These are phyloP conservation scores for Micrasema minimum DNA, from an alignment of 1,140 invertebrate species.

Conservation along the genomic window DNA sequence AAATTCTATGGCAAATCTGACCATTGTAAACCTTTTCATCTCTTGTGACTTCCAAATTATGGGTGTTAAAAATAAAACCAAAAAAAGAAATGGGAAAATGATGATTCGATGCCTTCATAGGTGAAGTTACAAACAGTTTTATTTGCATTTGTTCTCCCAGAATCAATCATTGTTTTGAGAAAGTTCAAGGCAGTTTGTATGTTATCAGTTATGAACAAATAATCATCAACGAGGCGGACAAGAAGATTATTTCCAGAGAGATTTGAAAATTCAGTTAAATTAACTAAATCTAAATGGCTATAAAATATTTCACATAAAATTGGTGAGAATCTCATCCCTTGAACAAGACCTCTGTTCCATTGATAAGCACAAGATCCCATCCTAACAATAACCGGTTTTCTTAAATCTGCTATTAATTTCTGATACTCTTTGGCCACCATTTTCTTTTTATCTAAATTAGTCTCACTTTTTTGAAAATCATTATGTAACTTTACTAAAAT, in stretches of 20 bases:
- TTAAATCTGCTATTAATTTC: slow-evolving; percentile 59
- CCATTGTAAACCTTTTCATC: slow-evolving; percentile 59
- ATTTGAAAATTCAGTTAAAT: slow-evolving; percentile 57
- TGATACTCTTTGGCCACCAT: slow-evolving; percentile 57
- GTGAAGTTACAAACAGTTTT: slow-evolving; percentile 63
- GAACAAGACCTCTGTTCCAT: slow-evolving; percentile 63
- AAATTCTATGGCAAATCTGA: slow-evolving; percentile 64
- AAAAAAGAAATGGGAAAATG: slow-evolving; percentile 59
- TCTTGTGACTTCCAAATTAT: slow-evolving; percentile 59
- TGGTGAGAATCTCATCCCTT: slow-evolving; percentile 65
- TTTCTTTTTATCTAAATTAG: slow-evolving; percentile 56
- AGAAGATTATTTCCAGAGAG: slow-evolving; percentile 56
- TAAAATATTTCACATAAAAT: slow-evolving; percentile 65
- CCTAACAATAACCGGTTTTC: slow-evolving; percentile 59
- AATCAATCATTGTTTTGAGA: slow-evolving; percentile 58
- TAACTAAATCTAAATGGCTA: slow-evolving; percentile 58
- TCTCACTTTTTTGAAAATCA: slow-evolving; percentile 56
- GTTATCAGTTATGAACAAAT: slow-evolving; percentile 62
- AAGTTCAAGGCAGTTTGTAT: slow-evolving; percentile 59
- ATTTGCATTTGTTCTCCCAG: slow-evolving; percentile 61
- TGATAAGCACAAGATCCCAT: slow-evolving; percentile 61
- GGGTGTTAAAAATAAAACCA: slow-evolving; percentile 61
- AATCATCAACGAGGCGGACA: slow-evolving; percentile 64
- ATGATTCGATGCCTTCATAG: slow-evolving; percentile 56
- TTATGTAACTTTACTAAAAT: slow-evolving; percentile 58